These are phyloP conservation scores for Drosophila bipectinata DNA, from an alignment of 1,140 invertebrate genomes.

Conservation along the genomic window DNA sequence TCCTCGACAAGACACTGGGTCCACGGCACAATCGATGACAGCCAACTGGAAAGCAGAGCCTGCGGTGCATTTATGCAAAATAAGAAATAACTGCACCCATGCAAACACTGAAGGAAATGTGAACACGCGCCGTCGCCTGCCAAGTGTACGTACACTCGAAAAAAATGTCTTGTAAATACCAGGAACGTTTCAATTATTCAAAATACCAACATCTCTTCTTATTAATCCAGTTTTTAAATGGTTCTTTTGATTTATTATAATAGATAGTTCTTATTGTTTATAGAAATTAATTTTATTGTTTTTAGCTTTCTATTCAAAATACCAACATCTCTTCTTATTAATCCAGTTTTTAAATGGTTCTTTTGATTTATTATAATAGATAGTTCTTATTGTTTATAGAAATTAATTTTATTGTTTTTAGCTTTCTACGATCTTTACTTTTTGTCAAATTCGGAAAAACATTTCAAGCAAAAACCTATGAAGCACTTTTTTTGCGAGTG, in stretches of 20 bases:
- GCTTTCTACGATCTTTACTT: neutral
- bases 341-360: too few species aligned
- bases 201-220: too few species aligned
- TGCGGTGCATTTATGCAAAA: conserved; percentile 81
- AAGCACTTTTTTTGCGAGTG: neutral
- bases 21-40: conserved; percentile 73
- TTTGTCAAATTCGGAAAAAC: too few species aligned
- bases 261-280: too few species aligned
- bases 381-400: neutral
- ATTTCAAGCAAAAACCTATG: neutral
- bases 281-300: neutral
- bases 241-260: too few species aligned
- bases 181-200: too few species aligned
- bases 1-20: conserved; percentile 64
- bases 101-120: conserved; percentile 35
- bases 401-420: neutral
- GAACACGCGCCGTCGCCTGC: conserved; percentile 52
- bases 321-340: too few species aligned
- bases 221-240: too few species aligned
- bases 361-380: too few species aligned
- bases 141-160: conserved; percentile 30
- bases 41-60: conserved; percentile 75
- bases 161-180: neutral
- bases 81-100: conserved; percentile 73
- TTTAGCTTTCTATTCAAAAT: neutral